Base-by-base conservation (phyloP, 2,113 vertebrate genomes). In the Callipepla californica region DNA sequence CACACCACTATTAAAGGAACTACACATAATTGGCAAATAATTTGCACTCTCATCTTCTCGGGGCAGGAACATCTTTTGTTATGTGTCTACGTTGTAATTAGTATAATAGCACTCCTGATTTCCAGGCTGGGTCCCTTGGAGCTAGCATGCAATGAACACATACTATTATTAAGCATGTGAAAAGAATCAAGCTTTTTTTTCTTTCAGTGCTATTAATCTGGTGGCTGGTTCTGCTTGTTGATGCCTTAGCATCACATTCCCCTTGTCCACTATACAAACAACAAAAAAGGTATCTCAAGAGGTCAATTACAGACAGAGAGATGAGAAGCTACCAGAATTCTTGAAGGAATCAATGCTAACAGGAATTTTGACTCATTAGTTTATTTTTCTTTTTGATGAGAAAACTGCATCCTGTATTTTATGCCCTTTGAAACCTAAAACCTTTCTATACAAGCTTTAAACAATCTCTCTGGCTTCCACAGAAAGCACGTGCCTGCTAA, bases 271-370 rank as follows among this genome's bases (percentile, higher is more conserved):
- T 44, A 70, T 11, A 73, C 13, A 87, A 38, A 79, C n/a, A 81
- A 69, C 28, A 94, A 87, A 67, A 38, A 0, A 85, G 78, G 36
- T 13, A 74, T 82, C 70, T 67, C 84, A 80, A 85, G 65, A 94
- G 87, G 57, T 80, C 72, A 93, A 36, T 87, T 94, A 89, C 0
- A 80, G 57, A 53, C 10, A 59, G 70, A 65, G 18, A n/a, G 74
- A 75, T 30, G 59, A 47, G 45, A 38, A 85, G 32, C 13, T 44
- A 61, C 9, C 47, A 67, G 45, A 42, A 36, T 10, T 88, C 34
- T 72, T 88, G 55, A 91, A 95, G 36, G 38, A 82, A 67, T 70
- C 47, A 87, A 85, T 74, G 53, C n/a, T 74, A 66, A 23, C 36
- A 47, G 13, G 3, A 36, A 73, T 63, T 90, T 7, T 44, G 51